phyloP scores from a whole-genome alignment of 2,888 invertebrate genomes.

The Plebejus argus region DNA sequence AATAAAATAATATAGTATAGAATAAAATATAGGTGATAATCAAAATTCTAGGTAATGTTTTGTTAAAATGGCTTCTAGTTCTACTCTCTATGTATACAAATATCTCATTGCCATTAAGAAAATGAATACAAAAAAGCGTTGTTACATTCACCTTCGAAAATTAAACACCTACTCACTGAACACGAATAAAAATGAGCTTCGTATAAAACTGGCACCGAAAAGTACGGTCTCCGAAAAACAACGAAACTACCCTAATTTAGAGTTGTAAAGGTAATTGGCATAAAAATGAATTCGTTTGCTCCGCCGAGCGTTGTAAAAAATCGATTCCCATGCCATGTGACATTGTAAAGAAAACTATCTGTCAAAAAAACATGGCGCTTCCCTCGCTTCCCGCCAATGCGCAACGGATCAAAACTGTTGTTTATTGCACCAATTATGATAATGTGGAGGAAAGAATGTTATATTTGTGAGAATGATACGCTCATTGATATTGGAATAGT shows the following conservation, averaged over 20 bases:
- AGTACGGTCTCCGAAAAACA: conserved; percentile 6
- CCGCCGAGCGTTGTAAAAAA: conserved; percentile 29
- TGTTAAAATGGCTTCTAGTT: too few relatives aligned
- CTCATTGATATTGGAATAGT: neutral
- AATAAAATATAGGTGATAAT: too few relatives aligned
- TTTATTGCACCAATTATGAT: conserved; percentile 32
- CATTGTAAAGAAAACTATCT: conserved; percentile 35
- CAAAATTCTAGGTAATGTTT: too few relatives aligned
- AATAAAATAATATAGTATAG: too few relatives aligned
- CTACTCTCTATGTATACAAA: too few relatives aligned
- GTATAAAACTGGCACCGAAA: conserved; percentile 17
- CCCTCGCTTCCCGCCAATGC: conserved; percentile 38
- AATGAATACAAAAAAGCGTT: neutral
- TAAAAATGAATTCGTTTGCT: conserved; percentile 39
- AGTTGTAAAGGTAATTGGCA: conserved; percentile 39
- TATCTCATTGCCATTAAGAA: neutral
- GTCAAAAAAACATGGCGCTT: conserved; percentile 34
- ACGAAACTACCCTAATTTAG: conserved; percentile 42
- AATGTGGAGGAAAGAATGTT: conserved; percentile 7
- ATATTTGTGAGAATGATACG: neutral
- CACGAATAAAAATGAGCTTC: neutral
- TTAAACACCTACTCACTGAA: conserved; percentile 13
- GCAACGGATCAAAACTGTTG: conserved; percentile 36
- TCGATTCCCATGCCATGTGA: conserved; percentile 43
- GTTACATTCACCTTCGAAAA: neutral